Percentiles rank a stretch among this genome's conserved stretches.
Conservation (phyloP, 2,888 invertebrate species). For the Galerucella nymphaeae region DNA sequence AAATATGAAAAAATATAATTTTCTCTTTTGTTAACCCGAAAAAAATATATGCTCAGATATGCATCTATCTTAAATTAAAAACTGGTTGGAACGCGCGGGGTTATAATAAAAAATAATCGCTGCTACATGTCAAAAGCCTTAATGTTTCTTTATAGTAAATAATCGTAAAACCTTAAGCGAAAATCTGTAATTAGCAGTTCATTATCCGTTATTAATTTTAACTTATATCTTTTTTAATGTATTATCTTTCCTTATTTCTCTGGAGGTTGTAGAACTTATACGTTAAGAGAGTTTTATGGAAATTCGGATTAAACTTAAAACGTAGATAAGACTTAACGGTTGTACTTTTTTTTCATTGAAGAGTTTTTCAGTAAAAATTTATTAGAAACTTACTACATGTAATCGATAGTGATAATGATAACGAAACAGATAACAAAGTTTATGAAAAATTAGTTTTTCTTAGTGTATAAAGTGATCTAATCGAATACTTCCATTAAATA, state of each 20-base stretch:
- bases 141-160: neutral
- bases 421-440: too few relatives aligned
- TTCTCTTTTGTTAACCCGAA: too few relatives aligned
- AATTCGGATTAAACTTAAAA: neutral
- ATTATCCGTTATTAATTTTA: constrained; percentile 8
- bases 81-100: too few relatives aligned
- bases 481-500: neutral
- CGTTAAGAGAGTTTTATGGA: neutral
- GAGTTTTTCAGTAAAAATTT: too few relatives aligned
- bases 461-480: neutral
- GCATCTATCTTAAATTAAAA: too few relatives aligned
- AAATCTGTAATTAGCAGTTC: constrained; percentile 3
- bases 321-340: neutral
- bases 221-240: neutral
- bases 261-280: neutral
- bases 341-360: neutral
- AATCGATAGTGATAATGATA: neutral
- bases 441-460: neutral
- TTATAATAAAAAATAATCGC: too few relatives aligned
- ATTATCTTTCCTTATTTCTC: neutral
- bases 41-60: too few relatives aligned
- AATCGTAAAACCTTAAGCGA: neutral
- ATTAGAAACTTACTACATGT: neutral
- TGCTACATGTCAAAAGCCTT: too few relatives aligned
- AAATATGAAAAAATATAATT: too few relatives aligned